phyloP scores from a whole-genome alignment of 2,888 invertebrate genomes.

The Hydroisotoma schaefferi region DNA sequence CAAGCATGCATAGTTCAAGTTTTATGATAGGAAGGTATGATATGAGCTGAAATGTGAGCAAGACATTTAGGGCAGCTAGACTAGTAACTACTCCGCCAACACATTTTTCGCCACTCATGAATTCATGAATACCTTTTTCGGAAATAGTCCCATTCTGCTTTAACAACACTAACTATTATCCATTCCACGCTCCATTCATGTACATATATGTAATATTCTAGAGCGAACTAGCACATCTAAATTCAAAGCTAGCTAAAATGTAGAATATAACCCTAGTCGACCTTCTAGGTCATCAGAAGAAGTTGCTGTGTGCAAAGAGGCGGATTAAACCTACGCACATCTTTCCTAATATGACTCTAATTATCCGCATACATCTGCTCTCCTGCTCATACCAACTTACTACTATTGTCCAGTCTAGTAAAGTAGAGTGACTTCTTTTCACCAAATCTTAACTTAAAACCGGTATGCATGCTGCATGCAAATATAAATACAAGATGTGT shows the following conservation, averaged over 20 bases:
- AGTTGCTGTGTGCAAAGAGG: constrained; percentile 21
- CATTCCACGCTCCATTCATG: not conserved
- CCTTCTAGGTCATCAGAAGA: constrained; percentile 47
- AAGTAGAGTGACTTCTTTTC: too few species aligned
- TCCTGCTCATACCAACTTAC: constrained; percentile 22
- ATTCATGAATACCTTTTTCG: constrained; percentile 48
- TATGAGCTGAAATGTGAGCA: constrained; percentile 38
- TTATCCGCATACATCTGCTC: constrained; percentile 39
- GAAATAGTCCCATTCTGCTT: constrained; percentile 12
- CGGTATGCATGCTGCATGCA: too few species aligned
- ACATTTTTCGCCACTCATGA: constrained; percentile 48
- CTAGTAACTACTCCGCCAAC: constrained; percentile 47
- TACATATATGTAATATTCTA: not conserved
- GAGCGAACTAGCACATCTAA: not conserved
- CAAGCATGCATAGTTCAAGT: too few species aligned
- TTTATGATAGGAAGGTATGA: too few species aligned
- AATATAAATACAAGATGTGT: too few species aligned
- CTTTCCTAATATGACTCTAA: constrained; percentile 47
- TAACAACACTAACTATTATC: not conserved
- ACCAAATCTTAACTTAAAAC: too few species aligned
- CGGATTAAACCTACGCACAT: constrained; percentile 47
- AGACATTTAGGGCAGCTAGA: constrained; percentile 48
- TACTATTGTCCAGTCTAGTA: not conserved
- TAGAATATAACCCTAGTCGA: constrained; percentile 24
- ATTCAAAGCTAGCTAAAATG: not conserved